These are phyloP conservation scores for Macrosoma leucophasiata DNA, from an alignment of 2,888 invertebrate species.

Conservation along the genomic window DNA sequence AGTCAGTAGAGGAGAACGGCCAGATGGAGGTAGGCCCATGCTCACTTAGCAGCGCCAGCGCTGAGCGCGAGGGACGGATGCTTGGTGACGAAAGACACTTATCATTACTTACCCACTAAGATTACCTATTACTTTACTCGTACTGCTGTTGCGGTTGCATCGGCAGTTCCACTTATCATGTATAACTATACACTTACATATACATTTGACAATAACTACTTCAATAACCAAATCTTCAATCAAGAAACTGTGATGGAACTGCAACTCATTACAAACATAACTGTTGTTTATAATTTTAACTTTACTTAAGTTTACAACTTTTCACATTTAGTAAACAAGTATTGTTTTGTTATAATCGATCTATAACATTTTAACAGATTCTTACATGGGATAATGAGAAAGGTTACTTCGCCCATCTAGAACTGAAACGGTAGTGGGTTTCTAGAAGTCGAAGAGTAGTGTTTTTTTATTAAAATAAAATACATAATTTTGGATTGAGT, in stretches of 20 bases:
- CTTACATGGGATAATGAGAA: constrained; percentile 57
- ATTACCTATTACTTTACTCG: too few relatives aligned
- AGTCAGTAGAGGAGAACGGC: constrained; percentile 75
- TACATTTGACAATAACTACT: too few relatives aligned
- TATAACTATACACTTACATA: too few relatives aligned
- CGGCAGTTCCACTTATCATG: too few relatives aligned
- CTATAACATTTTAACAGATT: constrained; percentile 61
- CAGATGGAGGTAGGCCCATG: constrained; percentile 71
- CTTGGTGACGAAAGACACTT: constrained; percentile 28
- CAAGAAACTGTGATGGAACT: too few relatives aligned
- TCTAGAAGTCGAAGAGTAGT: constrained; percentile 60
- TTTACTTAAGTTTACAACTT: too few relatives aligned
- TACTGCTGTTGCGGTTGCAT: too few relatives aligned
- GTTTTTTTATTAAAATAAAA: constrained; percentile 52
- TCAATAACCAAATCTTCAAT: too few relatives aligned
- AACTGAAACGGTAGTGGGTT: constrained; percentile 62
- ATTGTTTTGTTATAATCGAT: constrained; percentile 20
- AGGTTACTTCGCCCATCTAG: constrained; percentile 57
- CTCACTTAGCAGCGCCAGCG: constrained; percentile 42
- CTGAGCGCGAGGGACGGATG: constrained; percentile 42
- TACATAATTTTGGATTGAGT: constrained; percentile 55
- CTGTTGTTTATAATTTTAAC: too few relatives aligned
- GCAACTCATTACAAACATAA: too few relatives aligned
- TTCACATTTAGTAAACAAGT: too few relatives aligned
- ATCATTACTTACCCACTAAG: too few relatives aligned